Conservation (phyloP, 2,888 invertebrate species). For the Pimpla rufipes region DNA sequence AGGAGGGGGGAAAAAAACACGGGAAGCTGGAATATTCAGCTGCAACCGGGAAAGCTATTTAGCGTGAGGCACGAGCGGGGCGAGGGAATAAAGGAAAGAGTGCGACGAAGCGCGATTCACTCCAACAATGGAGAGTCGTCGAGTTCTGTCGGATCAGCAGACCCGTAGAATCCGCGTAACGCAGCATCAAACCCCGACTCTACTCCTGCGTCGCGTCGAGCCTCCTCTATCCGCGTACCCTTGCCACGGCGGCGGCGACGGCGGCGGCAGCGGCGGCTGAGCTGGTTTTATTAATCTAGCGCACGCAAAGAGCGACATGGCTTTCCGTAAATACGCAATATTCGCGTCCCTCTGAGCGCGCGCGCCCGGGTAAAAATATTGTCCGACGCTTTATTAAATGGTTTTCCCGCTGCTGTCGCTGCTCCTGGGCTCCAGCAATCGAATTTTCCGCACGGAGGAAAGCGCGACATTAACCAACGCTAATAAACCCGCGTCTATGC, state of each 20-base stretch:
- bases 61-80: slow-evolving; percentile 61
- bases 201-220: slow-evolving; percentile 18
- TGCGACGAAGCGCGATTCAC: slow-evolving; percentile 38
- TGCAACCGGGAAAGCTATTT: slow-evolving; percentile 58
- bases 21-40: not conserved
- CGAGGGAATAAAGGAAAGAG: slow-evolving; percentile 45
- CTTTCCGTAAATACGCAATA: slow-evolving; percentile 76
- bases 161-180: slow-evolving; percentile 81
- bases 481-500: slow-evolving; percentile 1
- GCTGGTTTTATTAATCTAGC: slow-evolving; percentile 84
- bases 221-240: slow-evolving; percentile 54
- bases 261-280: no score
- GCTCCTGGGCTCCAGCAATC: not conserved
- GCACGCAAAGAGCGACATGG: slow-evolving; percentile 77
- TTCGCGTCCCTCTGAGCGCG: slow-evolving; percentile 37
- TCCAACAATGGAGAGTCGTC: slow-evolving; percentile 72
- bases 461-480: slow-evolving; percentile 11
- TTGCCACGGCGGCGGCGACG: slow-evolving; percentile 77
- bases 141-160: slow-evolving; percentile 81
- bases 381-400: slow-evolving; percentile 37
- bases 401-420: slow-evolving; percentile 2
- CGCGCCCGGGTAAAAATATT: slow-evolving; percentile 25
- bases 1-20: not conserved
- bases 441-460: not conserved
- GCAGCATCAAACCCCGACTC: slow-evolving; percentile 60